phyloP scores from a whole-genome alignment of 2,797 vertebrate species.

The Protonibea diacanthus region DNA sequence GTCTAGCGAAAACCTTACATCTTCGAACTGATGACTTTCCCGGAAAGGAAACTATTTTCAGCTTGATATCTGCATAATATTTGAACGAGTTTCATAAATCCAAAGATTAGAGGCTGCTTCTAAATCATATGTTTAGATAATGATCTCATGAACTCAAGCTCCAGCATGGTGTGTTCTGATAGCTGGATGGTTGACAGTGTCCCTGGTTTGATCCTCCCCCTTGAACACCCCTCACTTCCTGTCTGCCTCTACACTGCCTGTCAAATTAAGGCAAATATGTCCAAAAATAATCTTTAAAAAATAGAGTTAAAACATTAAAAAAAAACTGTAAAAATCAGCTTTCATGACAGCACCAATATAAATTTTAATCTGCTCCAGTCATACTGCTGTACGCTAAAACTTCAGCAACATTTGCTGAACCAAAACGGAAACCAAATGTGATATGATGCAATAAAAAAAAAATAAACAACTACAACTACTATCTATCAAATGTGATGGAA shows the following conservation, averaged over 20 bases:
- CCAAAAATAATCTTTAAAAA: not conserved
- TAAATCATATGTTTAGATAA: not conserved
- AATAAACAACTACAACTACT: not conserved
- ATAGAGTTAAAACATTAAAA: not conserved
- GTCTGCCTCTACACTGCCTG: not conserved
- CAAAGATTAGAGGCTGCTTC: constrained; percentile 31
- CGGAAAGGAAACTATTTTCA: constrained; percentile 29
- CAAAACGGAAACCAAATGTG: constrained; percentile 20
- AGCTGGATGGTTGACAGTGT: not conserved
- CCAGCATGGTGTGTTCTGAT: not conserved
- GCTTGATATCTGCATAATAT: not conserved
- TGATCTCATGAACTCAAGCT: not conserved
- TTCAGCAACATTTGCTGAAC: constrained; percentile 4
- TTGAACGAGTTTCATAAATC: constrained; percentile 9
- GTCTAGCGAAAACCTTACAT: constrained; percentile 13
- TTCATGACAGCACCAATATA: not conserved
- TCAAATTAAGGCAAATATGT: not conserved
- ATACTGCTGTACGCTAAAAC: not conserved
- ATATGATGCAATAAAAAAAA: constrained; percentile 43
- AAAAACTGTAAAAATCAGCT: not conserved
- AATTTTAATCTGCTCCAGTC: constrained; percentile 10
- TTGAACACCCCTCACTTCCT: not conserved
- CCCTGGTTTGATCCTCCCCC: not conserved
- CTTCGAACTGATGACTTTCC: not conserved
- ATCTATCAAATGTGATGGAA: constrained; percentile 55